Evolutionary conservation across 2,888 invertebrate species (phyloP), one percentile per base, ranked within the genome.

Genomic region (Callyntrura guangdongensis): DNA sequence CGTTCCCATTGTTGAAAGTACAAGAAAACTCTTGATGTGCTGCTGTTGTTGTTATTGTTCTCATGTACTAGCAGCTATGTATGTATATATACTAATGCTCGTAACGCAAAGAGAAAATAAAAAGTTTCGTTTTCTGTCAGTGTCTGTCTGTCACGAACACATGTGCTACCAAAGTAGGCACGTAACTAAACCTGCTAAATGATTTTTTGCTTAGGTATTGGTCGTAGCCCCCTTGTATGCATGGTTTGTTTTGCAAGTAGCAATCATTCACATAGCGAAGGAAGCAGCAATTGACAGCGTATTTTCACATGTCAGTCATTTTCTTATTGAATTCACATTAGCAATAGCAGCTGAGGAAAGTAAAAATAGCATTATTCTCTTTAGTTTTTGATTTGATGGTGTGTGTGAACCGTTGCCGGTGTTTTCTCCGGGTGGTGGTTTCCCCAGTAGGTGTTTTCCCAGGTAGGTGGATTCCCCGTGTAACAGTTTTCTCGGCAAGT

Each of bases 271-370:
- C 9, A 27, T 14, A 67, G 22, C 6, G 36, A 69, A 36, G n/a
- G 69, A 74, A 74, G 6, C 1, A 74, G 74, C 49, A 74, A 74
- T 74, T 22, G 27, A 74, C 74, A 74, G 47, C 47, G 74, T 49
- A 72, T 74, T 74, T 74, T 74, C 74, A 49, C 74, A 74, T 74
- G 74, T 74, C 74, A 74, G 17, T 74, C 74, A 74, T 74, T 74
- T 74, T 74, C 74, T 74, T 74, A 74, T 74, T 74, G 49, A 22
- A 74, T 49, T 74, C 74, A 22, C 47, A 74, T 74, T 74, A 49
- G 14, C 47, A 74, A 9, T 17, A 61, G 47, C 14, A 22, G 49
- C n/a, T n/a, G 27, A 67, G 67, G 25, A 64, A 9, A 64, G 22
- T 27, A 67, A 27, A 67, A 12, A 53, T 14, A 14, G 11, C 53